Conservation (phyloP, 2,888 invertebrate species). For the Brachyptera putata region DNA sequence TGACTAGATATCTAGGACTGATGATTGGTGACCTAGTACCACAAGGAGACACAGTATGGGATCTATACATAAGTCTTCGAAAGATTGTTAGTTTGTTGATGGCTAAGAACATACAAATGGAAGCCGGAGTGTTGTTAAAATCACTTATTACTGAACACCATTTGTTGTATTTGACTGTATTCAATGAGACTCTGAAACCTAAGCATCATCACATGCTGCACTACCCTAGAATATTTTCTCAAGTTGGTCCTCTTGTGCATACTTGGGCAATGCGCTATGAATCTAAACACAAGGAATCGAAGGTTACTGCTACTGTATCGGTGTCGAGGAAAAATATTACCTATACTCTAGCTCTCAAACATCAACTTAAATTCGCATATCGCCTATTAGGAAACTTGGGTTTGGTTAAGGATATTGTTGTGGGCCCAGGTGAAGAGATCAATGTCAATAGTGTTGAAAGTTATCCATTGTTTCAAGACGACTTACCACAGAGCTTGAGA, state of each 20-base stretch:
- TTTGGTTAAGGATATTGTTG: background rate
- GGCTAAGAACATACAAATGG: no score
- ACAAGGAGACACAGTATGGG: background rate
- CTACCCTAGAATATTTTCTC: constrained; percentile 11
- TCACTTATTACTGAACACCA: no score
- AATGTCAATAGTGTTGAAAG: no score
- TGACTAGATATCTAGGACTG: constrained; percentile 12
- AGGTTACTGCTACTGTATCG: constrained; percentile 14
- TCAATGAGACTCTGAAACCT: constrained; percentile 15
- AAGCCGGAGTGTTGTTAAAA: no score
- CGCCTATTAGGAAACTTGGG: background rate
- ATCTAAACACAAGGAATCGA: constrained; percentile 17
- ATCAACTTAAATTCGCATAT: constrained; percentile 11
- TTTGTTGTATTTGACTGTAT: background rate
- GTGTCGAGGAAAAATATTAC: constrained; percentile 20
- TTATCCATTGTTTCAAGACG: no score
- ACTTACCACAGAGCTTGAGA: no score
- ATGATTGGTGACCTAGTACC: constrained; percentile 14
- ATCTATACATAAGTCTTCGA: constrained; percentile 17
- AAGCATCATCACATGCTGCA: constrained; percentile 25
- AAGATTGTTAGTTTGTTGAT: no score
- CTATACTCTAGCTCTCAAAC: constrained; percentile 22
- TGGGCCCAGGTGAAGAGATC: background rate
- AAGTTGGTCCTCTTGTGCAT: constrained; percentile 10
- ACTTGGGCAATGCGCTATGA: constrained; percentile 21